phyloP scores from a whole-genome alignment of 2,797 vertebrate genomes.

The Oreochromis grahami region DNA sequence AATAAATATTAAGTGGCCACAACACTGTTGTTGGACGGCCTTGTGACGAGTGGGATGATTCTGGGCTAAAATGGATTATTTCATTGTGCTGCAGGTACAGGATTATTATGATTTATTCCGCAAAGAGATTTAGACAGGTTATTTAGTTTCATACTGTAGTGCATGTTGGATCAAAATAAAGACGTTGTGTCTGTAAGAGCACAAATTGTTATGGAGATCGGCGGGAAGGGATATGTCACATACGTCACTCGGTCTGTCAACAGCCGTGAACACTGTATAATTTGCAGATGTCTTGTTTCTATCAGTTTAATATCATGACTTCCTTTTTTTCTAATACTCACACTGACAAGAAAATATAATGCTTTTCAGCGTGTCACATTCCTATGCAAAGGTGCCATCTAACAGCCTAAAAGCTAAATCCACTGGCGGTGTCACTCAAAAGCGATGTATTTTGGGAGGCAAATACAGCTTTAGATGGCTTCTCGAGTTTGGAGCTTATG shows the following conservation, averaged over 20 bases:
- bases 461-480: slow-evolving; percentile 22
- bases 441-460: neutral
- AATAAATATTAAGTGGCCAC: slow-evolving; percentile 15
- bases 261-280: slow-evolving; percentile 25
- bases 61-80: neutral
- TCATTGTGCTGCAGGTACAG: neutral
- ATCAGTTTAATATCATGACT: slow-evolving; percentile 44
- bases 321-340: slow-evolving; percentile 23
- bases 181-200: neutral
- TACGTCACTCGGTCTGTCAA: slow-evolving; percentile 9
- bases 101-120: neutral
- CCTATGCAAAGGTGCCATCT: slow-evolving; percentile 27
- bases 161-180: slow-evolving; percentile 21
- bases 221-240: slow-evolving; percentile 45
- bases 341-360: slow-evolving; percentile 54
- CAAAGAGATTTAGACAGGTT: slow-evolving; percentile 13
- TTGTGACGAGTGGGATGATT: neutral
- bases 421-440: slow-evolving; percentile 40
- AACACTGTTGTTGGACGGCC: neutral
- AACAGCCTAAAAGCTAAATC: slow-evolving; percentile 52
- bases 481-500: slow-evolving; percentile 28
- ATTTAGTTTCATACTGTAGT: neutral
- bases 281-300: slow-evolving; percentile 55
- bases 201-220: slow-evolving; percentile 34
- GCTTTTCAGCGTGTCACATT: slow-evolving; percentile 40